Percentiles rank a stretch among this genome's conserved stretches.
Conservation (phyloP, 2,113 vertebrate genomes). For the Lagopus muta region DNA sequence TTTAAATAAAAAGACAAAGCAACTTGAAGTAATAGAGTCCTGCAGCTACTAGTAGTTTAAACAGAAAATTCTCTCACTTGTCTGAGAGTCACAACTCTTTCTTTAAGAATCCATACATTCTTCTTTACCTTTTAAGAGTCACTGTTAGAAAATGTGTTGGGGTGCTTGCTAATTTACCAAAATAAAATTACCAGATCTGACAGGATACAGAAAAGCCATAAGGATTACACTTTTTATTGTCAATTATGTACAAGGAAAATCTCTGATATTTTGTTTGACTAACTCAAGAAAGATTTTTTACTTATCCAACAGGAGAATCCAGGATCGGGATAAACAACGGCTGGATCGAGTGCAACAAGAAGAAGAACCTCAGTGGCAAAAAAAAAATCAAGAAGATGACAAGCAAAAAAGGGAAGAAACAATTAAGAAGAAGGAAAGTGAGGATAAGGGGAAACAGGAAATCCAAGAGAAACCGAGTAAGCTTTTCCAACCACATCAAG, state of each 20-base stretch:
- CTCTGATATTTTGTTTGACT: not conserved
- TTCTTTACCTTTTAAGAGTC: not conserved
- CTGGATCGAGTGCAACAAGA: conserved; percentile 76
- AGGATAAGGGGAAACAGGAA: conserved; percentile 82
- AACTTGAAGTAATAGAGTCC: not conserved
- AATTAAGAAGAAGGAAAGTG: conserved; percentile 79
- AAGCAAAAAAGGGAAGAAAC: conserved; percentile 78
- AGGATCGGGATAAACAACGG: conserved; percentile 81
- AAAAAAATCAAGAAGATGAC: conserved; percentile 78
- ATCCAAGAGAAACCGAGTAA: conserved; percentile 88
- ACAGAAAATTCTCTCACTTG: not conserved
- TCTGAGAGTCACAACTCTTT: not conserved
- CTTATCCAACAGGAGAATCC: conserved; percentile 67
- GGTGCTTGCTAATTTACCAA: not conserved
- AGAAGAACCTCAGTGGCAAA: conserved; percentile 69
- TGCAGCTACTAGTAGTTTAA: not conserved
- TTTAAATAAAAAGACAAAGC: not conserved
- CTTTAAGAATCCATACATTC: not conserved
- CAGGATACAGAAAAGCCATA: not conserved
- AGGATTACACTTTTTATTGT: not conserved
- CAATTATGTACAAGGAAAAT: not conserved
- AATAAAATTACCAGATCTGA: not conserved
- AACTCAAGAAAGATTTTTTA: not conserved
- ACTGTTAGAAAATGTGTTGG: not conserved
- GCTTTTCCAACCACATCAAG: conserved; percentile 86